These are phyloP conservation scores for Troides helena DNA, from an alignment of 2,888 invertebrate genomes.

Conservation along the genomic window DNA sequence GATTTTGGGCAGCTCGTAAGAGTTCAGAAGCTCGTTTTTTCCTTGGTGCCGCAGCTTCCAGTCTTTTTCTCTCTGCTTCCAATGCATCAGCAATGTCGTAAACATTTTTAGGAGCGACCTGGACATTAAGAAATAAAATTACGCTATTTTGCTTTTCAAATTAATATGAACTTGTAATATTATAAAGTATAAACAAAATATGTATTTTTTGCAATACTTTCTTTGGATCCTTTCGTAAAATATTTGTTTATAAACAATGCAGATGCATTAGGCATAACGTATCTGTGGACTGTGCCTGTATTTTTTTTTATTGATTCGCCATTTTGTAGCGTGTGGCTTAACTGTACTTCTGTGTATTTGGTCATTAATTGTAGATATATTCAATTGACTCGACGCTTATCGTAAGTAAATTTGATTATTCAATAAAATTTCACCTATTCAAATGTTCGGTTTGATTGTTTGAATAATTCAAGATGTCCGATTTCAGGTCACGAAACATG, in stretches of 20 bases:
- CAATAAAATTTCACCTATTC: not conserved
- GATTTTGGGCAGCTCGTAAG: constrained; percentile 45
- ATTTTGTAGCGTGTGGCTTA: constrained; percentile 1
- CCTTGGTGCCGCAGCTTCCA: constrained; percentile 60
- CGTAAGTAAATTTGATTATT: not conserved
- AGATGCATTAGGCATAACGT: not conserved
- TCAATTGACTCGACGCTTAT: not conserved
- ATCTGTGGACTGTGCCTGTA: not conserved
- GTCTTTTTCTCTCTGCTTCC: constrained; percentile 51
- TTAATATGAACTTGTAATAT: not conserved
- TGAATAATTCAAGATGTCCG: not conserved
- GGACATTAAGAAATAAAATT: constrained; percentile 14
- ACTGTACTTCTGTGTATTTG: not conserved
- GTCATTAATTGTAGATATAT: not conserved
- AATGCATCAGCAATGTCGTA: constrained; percentile 56
- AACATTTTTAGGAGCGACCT: constrained; percentile 59
- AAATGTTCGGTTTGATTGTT: not conserved
- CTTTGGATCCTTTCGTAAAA: no score
- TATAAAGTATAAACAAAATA: no score
- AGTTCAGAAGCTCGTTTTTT: constrained; percentile 56
- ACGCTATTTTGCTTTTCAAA: not conserved
- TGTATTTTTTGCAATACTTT: no score
- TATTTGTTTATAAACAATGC: not conserved
- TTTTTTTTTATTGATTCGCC: constrained; percentile 4
- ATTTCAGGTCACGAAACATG: constrained; percentile 2